A percentile compares a stretch with the other conserved stretches of the same genome.
Evolutionary conservation across 2,797 vertebrate genomes (phyloP).

Genomic region (Natrix natrix): DNA sequence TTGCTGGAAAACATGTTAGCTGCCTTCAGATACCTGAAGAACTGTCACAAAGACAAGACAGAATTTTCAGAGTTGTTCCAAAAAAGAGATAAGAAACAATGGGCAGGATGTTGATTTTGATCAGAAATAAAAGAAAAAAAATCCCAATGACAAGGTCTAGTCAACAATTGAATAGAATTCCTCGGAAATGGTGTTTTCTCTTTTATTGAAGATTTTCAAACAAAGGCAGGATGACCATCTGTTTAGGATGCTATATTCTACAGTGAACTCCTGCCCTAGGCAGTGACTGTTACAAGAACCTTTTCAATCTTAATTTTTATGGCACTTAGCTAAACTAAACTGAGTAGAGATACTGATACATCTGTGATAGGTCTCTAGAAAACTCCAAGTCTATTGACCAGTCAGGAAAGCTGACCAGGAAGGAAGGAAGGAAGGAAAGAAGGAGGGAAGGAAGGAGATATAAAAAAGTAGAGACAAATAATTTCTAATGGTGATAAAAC

Average conservation of each 20-base stretch:
- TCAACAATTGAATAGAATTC: neutral
- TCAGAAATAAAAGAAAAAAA: neutral
- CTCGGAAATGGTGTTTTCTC: neutral
- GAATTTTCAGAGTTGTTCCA: neutral
- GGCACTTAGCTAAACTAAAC: neutral
- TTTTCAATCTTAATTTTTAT: neutral
- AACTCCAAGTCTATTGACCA: neutral
- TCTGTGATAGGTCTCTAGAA: neutral
- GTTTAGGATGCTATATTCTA: neutral
- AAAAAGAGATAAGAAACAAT: neutral
- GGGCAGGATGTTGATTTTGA: neutral
- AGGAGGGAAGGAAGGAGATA: neutral
- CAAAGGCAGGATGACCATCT: neutral
- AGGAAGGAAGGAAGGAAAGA: neutral
- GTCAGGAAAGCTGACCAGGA: neutral
- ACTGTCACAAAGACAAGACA: neutral
- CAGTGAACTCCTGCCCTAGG: neutral
- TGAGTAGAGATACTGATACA: neutral
- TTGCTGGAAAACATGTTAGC: neutral
- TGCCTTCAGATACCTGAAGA: neutral
- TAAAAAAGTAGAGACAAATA: neutral
- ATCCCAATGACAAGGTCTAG: neutral
- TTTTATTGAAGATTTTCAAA: neutral
- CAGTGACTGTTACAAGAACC: neutral
- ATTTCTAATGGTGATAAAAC: neutral